Evolutionary conservation across 2,888 invertebrate species (phyloP).

Genomic region (Eucera pruinosa): DNA sequence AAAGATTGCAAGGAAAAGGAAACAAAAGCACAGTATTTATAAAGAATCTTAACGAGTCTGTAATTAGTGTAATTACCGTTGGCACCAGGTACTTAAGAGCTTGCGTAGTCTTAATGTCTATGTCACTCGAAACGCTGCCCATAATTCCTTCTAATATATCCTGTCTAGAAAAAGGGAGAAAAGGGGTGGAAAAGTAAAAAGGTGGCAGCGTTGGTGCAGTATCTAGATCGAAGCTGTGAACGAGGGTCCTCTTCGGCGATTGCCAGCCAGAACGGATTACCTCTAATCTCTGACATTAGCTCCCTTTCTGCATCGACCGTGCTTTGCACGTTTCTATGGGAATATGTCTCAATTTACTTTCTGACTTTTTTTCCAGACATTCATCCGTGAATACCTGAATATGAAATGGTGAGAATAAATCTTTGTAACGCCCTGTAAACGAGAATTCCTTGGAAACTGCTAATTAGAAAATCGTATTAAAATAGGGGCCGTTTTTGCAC

Average conservation of each 20-base stretch:
- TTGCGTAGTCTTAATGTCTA: slow-evolving; percentile 61
- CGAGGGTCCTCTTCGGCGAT: slow-evolving; percentile 67
- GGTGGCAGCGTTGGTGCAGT: slow-evolving; percentile 46
- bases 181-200: slow-evolving; percentile 16
- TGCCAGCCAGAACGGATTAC: slow-evolving; percentile 72
- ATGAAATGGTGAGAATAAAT: slow-evolving; percentile 63
- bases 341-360: slow-evolving; percentile 68
- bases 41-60: slow-evolving; percentile 64
- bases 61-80: slow-evolving; percentile 67
- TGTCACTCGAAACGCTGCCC: slow-evolving; percentile 61
- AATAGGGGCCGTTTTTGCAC: slow-evolving; percentile 19
- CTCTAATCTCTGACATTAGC: slow-evolving; percentile 74
- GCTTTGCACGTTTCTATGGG: slow-evolving; percentile 66
- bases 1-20: slow-evolving; percentile 18
- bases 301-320: slow-evolving; percentile 62
- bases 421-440: slow-evolving; percentile 41
- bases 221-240: slow-evolving; percentile 70
- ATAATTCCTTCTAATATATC: slow-evolving; percentile 70
- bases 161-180: slow-evolving; percentile 37
- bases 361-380: slow-evolving; percentile 46
- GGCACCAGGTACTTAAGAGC: slow-evolving; percentile 52
- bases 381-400: slow-evolving; percentile 53
- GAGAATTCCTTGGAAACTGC: slow-evolving; percentile 48
- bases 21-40: slow-evolving; percentile 58
- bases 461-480: slow-evolving; percentile 61